Base-by-base conservation (phyloP, 2,113 vertebrate genomes). In the Amphiprion ocellaris region DNA sequence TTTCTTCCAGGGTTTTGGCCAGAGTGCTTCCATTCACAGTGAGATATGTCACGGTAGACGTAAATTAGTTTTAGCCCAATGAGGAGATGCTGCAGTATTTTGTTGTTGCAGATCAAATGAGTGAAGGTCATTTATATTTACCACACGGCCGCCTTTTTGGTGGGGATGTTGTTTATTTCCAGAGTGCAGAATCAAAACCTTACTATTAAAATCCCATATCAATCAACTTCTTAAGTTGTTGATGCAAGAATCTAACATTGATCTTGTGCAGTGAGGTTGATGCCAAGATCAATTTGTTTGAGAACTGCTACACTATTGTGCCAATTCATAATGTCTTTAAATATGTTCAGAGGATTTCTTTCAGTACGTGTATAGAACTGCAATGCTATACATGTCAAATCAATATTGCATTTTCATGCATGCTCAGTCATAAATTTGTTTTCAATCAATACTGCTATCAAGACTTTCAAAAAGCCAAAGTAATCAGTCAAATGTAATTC, bases 171-270 rank as follows among this genome's bases (percentile, higher is more conserved):
- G 58, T 74, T 68, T 47, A 33, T 52, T 67, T 63, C 41, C 19
- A 70, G 47, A 54, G 9, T 62, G 60, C 23, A 62, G 55, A 47
- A 72, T 69, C 70, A 69, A 77, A 52, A 79, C 69, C 37, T 79
- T 61, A 44, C 41, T 60, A 69, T 73, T 58, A 77, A 65, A 83
- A 58, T n/a, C n/a, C 30, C 49, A 75, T 47, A 37, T 68, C 26
- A 30, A 58, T 50, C 21, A 52, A 28, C 16, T 47, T 73, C 49
- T 33, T 58, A 49, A 58, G 16, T 28, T 66, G 54, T 23, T 79
- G 70, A 76, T 64, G 63, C 62, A 39, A 37, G 12, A 54, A 84
- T 84, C 70, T 62, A 71, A 30, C n/a, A 81, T 84, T 52, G 74
- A 83, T 74, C 28, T 49, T 5, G 1, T 37, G 41, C 21, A 47